A percentile compares a stretch with the other conserved stretches of the same genome.
These are phyloP conservation scores for Eublepharis macularius DNA, from an alignment of 2,113 vertebrate species.

Conservation along the genomic window DNA sequence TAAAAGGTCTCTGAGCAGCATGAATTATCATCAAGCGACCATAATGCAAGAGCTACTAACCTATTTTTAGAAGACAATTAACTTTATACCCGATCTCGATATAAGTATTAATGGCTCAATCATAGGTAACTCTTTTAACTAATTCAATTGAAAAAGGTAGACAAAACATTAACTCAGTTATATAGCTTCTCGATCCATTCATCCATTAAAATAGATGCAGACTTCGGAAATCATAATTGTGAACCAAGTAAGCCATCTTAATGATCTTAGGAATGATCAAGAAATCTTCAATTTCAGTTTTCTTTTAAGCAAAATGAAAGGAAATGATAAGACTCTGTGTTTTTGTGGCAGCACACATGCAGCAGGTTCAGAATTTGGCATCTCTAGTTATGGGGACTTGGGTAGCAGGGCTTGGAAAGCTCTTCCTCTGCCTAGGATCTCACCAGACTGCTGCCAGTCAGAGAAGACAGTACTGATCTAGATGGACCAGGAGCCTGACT, in stretches of 20 bases:
- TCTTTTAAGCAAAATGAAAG: not conserved
- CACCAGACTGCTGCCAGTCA: too few species aligned
- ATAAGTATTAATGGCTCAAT: conserved; percentile 28
- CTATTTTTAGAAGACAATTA: conserved; percentile 38
- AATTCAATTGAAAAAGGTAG: conserved; percentile 1
- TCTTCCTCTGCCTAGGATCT: too few species aligned
- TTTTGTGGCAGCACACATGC: too few species aligned
- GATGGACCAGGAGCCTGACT: too few species aligned
- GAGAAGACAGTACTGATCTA: too few species aligned
- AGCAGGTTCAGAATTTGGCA: too few species aligned
- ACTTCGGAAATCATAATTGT: not conserved
- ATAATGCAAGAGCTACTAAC: not conserved
- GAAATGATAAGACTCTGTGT: not conserved
- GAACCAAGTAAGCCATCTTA: not conserved
- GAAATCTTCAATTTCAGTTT: not conserved
- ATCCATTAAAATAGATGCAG: conserved; percentile 14
- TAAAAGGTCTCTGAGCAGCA: conserved; percentile 20
- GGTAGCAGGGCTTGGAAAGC: too few species aligned
- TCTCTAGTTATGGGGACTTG: too few species aligned
- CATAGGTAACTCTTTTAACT: conserved; percentile 1
- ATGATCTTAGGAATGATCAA: not conserved
- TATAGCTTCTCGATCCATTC: not conserved
- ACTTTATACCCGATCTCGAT: conserved; percentile 15
- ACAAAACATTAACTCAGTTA: conserved; percentile 13
- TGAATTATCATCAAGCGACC: not conserved